These are phyloP conservation scores for Agrotis exclamationis DNA, from an alignment of 2,888 invertebrate species.

Conservation along the genomic window DNA sequence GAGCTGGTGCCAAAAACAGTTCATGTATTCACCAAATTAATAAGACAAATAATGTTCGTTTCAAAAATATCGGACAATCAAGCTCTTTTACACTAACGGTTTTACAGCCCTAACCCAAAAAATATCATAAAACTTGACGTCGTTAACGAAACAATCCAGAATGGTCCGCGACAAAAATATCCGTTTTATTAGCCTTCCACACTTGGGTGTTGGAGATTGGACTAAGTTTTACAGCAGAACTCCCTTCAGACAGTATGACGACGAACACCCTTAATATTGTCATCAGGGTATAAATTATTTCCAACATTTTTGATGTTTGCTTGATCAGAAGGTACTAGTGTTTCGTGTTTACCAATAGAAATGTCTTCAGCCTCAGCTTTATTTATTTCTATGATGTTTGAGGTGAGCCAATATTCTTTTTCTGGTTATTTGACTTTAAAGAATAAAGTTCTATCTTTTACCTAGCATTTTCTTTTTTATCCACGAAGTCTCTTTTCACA, in stretches of 20 bases:
- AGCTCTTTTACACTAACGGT: neutral
- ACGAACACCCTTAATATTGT: conserved; percentile 23
- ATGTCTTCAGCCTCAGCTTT: no score
- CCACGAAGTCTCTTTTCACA: neutral
- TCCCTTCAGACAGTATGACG: conserved; percentile 52
- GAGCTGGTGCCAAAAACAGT: neutral
- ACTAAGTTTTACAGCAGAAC: conserved; percentile 35
- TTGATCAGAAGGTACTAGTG: neutral
- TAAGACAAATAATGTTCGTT: neutral
- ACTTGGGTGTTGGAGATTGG: conserved; percentile 29
- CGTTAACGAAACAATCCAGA: conserved; percentile 52
- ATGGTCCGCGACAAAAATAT: conserved; percentile 53
- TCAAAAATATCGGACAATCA: conserved; percentile 14
- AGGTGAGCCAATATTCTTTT: neutral
- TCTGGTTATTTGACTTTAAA: neutral
- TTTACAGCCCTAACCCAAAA: conserved; percentile 32
- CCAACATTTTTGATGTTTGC: neutral
- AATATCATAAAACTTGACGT: conserved; percentile 38
- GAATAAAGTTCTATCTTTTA: no score
- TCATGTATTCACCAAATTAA: neutral
- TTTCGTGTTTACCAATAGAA: no score
- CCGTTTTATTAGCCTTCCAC: conserved; percentile 46
- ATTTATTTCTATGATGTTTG: no score
- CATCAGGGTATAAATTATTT: neutral
- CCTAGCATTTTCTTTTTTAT: neutral